These are phyloP conservation scores for Rhamnusium bicolor DNA, from an alignment of 2,888 invertebrate genomes.

Conservation along the genomic window DNA sequence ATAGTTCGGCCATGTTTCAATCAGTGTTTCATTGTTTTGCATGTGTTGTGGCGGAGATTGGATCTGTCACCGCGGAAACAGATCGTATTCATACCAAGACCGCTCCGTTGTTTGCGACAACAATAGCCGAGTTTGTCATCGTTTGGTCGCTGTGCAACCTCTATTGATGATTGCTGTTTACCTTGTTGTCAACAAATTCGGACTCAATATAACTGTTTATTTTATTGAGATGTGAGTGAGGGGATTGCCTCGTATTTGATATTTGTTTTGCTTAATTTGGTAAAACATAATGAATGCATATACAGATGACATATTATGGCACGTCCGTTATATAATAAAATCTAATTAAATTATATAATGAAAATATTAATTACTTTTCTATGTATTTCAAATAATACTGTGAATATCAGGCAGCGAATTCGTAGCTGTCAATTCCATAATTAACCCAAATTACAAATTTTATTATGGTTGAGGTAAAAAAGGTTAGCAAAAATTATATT, in stretches of 20 bases:
- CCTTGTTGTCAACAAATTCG: slow-evolving; percentile 18
- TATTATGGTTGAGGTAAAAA: no score
- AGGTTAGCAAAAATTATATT: no score
- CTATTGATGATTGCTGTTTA: slow-evolving; percentile 27
- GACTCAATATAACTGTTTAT: not conserved
- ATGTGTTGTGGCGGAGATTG: slow-evolving; percentile 61
- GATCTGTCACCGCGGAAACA: slow-evolving; percentile 62
- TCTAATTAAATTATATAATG: no score
- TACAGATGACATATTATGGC: no score
- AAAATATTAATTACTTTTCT: no score
- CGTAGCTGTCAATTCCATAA: no score
- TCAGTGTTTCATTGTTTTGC: slow-evolving; percentile 62
- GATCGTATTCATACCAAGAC: slow-evolving; percentile 58
- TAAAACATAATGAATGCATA: not conserved
- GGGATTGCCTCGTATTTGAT: not conserved
- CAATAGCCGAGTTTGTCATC: slow-evolving; percentile 42
- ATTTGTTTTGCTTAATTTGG: not conserved
- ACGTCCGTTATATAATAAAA: no score
- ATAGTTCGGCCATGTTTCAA: slow-evolving; percentile 52
- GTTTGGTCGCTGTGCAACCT: slow-evolving; percentile 7
- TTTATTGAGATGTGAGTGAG: not conserved
- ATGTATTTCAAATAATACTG: no score
- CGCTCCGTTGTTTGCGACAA: slow-evolving; percentile 40
- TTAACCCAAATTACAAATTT: no score
- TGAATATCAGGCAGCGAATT: no score